Conservation (phyloP, 2,888 invertebrate species). For the Norana najaformis region DNA sequence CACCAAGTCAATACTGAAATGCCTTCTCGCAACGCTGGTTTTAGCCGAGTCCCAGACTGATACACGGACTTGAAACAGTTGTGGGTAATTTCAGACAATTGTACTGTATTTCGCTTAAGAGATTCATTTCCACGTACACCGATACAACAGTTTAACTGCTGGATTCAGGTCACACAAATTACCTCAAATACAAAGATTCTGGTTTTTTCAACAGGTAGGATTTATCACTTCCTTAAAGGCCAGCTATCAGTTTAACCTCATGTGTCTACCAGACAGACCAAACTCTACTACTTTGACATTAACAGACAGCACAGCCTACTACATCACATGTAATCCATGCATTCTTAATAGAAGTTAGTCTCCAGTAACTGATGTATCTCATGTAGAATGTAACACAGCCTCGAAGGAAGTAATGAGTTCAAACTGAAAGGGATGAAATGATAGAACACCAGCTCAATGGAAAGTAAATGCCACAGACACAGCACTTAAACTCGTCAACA, state of each 20-base stretch:
- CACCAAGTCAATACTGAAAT: background rate
- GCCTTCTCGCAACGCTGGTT: background rate
- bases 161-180: too few relatives aligned
- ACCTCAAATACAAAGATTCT: too few relatives aligned
- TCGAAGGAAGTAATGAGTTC: background rate
- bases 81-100: background rate
- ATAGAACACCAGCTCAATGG: background rate
- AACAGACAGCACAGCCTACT: background rate
- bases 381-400: background rate
- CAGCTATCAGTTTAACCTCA: background rate
- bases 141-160: too few relatives aligned
- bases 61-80: background rate
- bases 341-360: background rate
- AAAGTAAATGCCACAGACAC: background rate
- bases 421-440: background rate
- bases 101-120: background rate
- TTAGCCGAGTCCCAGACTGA: background rate
- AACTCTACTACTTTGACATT: background rate
- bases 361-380: background rate
- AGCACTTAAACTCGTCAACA: background rate
- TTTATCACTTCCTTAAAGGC: background rate
- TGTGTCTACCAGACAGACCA: background rate
- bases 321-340: background rate
- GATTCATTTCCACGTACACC: background rate
- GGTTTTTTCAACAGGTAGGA: background rate